Evolutionary conservation across 2,113 vertebrate genomes (phyloP), one percentile per base, ranked within the genome.

Genomic region (Gopherus evgoodei): DNA sequence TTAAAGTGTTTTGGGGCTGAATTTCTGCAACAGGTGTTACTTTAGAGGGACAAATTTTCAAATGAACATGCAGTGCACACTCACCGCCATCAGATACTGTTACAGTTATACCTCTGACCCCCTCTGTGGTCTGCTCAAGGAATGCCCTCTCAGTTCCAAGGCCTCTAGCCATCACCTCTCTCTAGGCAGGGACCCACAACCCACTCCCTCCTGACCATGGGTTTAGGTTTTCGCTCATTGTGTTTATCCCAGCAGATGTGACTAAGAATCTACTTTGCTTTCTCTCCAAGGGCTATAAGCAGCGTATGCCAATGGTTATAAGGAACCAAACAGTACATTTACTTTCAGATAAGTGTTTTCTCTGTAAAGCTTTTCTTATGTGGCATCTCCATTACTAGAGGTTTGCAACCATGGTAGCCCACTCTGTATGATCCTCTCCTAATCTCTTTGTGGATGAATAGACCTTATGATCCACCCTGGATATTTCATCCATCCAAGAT

Each of bases 11-110:
- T 79, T 22, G 0, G 49, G 56, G 10, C 21, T 89, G 21, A 69
- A 22, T 76, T 44, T 42, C n/a, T 75, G 69, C 38, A 84, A n/a
- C 0, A 56, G 86, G 4, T 4, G 65, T 49, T 16, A 83, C 38
- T 14, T 82, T 42, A 11, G 24, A 47, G 19, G 42, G 59, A 31
- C 29, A 78, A 8, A n/a, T n/a, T 22, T 42, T 59, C 44, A 25
- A 31, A 53, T 62, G 50, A 1, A 69, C 44, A 50, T 25, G 35
- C 3, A 29, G 50, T 29, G 22, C 1, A 3, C 38, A 24, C 22
- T 1, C 0, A 1, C 1, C 1, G 7, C 65, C 75, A 6, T n/a
- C n/a, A 69, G 62, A 69, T 19, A 69, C 57, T 19, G 35, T 69
- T 8, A 69, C 31, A 8, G 62, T 35, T 69, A 69, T 19, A 69